Evolutionary conservation across 1,140 invertebrate genomes (phyloP), one percentile per base, ranked within the genome.

Genomic region (Ylistrum balloti): DNA sequence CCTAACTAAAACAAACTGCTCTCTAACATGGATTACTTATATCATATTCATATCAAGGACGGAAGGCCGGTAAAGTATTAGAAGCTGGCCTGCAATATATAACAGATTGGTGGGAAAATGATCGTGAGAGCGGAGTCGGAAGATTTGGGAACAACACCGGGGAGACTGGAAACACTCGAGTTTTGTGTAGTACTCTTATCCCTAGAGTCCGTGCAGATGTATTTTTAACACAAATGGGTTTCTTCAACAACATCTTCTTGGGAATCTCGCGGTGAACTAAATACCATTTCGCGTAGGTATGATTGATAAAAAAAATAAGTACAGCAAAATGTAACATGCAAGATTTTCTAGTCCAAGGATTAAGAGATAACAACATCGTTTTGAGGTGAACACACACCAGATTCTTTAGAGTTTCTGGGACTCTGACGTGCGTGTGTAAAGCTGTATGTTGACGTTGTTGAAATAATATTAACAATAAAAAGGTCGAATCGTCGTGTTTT

Each of bases 191-290:
- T 74, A n/a, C 56, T 11, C 56, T 74, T n/a, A 74, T 74, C 56
- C 56, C 56, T 11, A 28, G 56, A 74, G 56, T 74, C 56, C 56
- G n/a, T 74, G 28, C 56, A 74, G 56, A 74, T 74, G 56, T 74
- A 74, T 74, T 74, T 74, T 74, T 28, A 74, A 74, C 56, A 74
- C 56, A 74, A 74, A 74, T 74, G 56, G 56, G 56, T 74, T 74
- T 74, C 56, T 74, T 74, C 56, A 74, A 28, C 56, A 28, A 17
- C 56, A n/a, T 28, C 56, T 74, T 74, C 56, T n/a, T 74, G 56
- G 56, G 56, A 74, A 74, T 74, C 56, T 3, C n/a, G 1, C 5
- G n/a, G 56, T 5, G 22, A n/a, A 74, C 15, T 74, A 74, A 74
- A 74, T 74, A 22, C 56, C 56, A 5, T 22, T 74, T 74, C 56